These are phyloP conservation scores for Galagoides demidoff DNA, from an alignment of 2,797 vertebrate species.

Conservation along the genomic window DNA sequence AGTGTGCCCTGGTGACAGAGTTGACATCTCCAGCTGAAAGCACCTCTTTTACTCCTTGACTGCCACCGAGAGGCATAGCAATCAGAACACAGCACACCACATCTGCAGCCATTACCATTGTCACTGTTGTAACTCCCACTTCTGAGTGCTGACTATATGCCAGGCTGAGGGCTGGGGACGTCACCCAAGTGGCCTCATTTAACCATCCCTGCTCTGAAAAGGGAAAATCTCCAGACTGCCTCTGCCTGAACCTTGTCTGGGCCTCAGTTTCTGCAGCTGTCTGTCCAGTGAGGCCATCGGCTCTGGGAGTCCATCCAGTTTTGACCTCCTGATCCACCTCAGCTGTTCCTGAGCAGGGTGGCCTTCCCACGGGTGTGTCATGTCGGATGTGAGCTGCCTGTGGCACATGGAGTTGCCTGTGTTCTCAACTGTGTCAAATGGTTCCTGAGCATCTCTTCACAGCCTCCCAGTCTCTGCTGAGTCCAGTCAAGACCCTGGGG, in stretches of 20 bases:
- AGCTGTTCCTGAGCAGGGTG: background rate
- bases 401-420: background rate
- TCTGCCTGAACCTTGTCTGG: background rate
- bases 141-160: background rate
- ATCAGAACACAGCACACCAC: background rate
- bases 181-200: background rate
- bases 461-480: background rate
- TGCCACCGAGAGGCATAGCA: no score
- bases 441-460: background rate
- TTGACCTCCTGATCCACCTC: background rate
- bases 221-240: background rate
- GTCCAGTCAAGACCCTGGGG: background rate
- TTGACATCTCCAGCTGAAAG: background rate
- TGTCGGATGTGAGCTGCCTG: background rate
- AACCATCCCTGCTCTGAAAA: background rate
- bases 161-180: background rate
- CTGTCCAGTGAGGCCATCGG: background rate
- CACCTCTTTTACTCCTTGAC: background rate
- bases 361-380: background rate
- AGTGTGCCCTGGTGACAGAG: background rate
- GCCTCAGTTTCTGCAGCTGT: background rate
- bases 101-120: background rate
- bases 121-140: no score
- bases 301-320: background rate
- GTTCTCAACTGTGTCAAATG: background rate